Base-by-base conservation (phyloP, 2,113 vertebrate species). In the Poeciliopsis turrubarensis region DNA sequence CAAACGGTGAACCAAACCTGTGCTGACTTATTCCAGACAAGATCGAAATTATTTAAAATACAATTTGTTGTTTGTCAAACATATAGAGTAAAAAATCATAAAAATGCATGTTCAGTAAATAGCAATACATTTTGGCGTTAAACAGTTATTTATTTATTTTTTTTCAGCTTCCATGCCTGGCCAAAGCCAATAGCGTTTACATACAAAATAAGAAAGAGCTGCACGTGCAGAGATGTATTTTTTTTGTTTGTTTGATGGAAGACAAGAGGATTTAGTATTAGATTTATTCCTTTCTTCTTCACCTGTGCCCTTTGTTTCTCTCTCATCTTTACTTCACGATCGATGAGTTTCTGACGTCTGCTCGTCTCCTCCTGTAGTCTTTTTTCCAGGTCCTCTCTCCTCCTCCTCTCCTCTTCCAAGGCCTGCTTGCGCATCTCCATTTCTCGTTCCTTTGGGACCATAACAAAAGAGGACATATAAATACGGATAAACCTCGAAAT, bases 281-380 rank as follows among this genome's bases (percentile, higher is more conserved):
- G 1, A 54, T 54, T 19, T 29, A 19, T 27, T 31, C 19, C n/a
- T 47, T 15, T 31, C 22, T 34, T 19, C 68, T 81, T 70, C 71
- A 98, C 97, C 97, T 98, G 97, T 31, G 95, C 95, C 81, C 96
- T 95, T 92, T 98, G 97, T 64, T 96, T 97, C 89, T 98, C 97
- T 44, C 96, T 90, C 87, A 98, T 95, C 89, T 97, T 98, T 31
- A 99, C 97, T 94, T 98, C 97, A 7, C 96, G 97, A 90, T 99
- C 97, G 69, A 98, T 96, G 84, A 99, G 91, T 90, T 97, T 98
- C 92, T 98, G 97, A 12, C 97, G 92, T 83, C 97, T 95, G 89
- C 91, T 97, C 0, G 97, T 98, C 94, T 99, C 97, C 89, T 99
- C 97, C 81, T 96, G 96, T 60, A 99, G 0, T 79, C 96, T 91